Evolutionary conservation across 64 coral and sea anemone genomes (phyloP), one percentile per base, ranked within the genome.

Genomic region (Cladopsammia gracilis): DNA sequence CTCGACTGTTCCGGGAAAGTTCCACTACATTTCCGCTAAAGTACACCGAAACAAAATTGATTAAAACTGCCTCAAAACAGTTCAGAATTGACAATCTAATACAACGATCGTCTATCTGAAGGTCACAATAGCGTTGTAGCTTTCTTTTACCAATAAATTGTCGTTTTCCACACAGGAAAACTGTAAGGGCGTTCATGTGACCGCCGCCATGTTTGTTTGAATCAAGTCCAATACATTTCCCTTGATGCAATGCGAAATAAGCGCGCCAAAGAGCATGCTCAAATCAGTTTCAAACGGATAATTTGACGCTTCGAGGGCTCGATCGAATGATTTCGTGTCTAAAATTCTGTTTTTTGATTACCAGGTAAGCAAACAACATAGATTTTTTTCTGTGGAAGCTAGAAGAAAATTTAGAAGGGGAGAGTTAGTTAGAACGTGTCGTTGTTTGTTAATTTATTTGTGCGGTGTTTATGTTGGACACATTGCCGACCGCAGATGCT

Each of bases 261-360:
- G 62, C 50, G 67, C 89, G 52, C 67, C 70, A 75, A 70, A 53
- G 68, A 51, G 47, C 89, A 91, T 91, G 89, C 89, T 79, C 89
- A 81, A 46, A 59, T 10, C 18, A 73, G 20, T 15, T 58, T 67
- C 24, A 65, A 65, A 56, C 53, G 53, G 5, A 56, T 6, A 12
- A 7, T 12, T 56, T 56, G 53, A 56, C 53, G 12, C 53, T 56
- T 56, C 53, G 53, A 34, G 34, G 34, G 5, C 12, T 56, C 6
- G 12, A 56, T 56, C 7, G 7, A 56, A 12, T 56, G 7, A 56
- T 56, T 56, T 56, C 3, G 7, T 12, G 7, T 56, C 53, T 7
- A 56, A 12, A 56, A 56, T 56, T 56, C 12, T 56, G 53, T 56
- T 56, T 56, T 56, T 4, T 12, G 53, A 56, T 56, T 10, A 56